Evolutionary conservation across 2,113 vertebrate species (phyloP).

Genomic region (Hyaena hyaena): DNA sequence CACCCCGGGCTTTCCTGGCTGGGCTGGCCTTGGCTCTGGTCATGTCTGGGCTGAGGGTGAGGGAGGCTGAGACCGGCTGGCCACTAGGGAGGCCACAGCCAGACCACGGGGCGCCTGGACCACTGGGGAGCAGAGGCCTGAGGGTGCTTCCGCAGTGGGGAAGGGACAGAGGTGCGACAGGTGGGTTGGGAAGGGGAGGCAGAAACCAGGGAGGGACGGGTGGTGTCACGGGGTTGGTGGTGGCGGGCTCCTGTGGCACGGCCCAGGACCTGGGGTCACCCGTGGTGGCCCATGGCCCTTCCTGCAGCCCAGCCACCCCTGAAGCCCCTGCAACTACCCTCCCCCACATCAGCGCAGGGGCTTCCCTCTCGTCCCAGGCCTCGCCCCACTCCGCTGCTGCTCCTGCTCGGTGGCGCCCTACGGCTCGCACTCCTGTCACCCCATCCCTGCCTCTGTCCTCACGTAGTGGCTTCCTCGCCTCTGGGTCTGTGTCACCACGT

Average conservation of each 20-base stretch:
- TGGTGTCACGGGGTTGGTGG: fast-evolving
- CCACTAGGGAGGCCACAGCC: neutral
- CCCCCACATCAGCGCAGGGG: fast-evolving
- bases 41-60: neutral
- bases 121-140: neutral
- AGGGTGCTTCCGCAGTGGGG: neutral
- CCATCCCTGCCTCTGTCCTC: neutral
- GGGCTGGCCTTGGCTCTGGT: neutral
- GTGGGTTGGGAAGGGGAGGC: neutral
- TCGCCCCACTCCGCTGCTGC: neutral
- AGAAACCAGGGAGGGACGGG: fast-evolving
- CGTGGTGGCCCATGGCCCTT: neutral
- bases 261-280: neutral
- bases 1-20: neutral
- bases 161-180: neutral
- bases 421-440: neutral
- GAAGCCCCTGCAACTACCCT: fast-evolving
- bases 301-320: fast-evolving
- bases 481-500: neutral
- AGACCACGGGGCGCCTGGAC: neutral
- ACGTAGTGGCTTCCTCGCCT: neutral
- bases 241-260: fast-evolving
- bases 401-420: too few species aligned
- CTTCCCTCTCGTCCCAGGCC: fast-evolving
- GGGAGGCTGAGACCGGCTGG: neutral